These are phyloP conservation scores for Oligia fasciuncula DNA, from an alignment of 2,888 invertebrate species.

Conservation along the genomic window DNA sequence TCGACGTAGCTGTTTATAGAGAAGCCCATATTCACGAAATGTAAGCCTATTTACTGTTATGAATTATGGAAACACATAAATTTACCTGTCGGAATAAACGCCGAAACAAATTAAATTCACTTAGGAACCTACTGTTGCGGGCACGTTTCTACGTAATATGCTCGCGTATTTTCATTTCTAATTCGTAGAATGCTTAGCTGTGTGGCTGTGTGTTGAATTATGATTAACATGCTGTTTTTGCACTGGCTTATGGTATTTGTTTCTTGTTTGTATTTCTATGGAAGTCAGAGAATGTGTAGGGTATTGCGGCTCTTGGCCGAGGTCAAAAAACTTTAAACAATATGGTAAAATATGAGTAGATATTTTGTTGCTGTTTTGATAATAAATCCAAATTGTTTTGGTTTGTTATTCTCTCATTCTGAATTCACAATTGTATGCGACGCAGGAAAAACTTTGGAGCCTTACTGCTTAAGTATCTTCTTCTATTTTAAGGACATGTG, in stretches of 20 bases:
- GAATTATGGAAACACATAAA: constrained; percentile 59
- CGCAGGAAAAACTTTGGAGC: not conserved
- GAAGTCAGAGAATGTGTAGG: too few relatives aligned
- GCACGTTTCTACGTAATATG: constrained; percentile 39
- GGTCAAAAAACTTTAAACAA: not conserved
- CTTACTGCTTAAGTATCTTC: not conserved
- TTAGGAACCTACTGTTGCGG: constrained; percentile 28
- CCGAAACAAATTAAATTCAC: constrained; percentile 53
- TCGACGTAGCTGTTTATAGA: constrained; percentile 26
- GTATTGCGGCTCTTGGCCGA: too few relatives aligned
- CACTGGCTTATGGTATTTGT: not conserved
- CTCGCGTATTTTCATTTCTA: constrained; percentile 57
- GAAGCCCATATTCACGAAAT: constrained; percentile 32
- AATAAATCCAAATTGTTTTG: too few relatives aligned
- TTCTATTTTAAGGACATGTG: not conserved
- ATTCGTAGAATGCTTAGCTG: constrained; percentile 49
- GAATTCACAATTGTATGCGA: not conserved
- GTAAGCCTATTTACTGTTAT: constrained; percentile 48
- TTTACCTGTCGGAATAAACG: constrained; percentile 59
- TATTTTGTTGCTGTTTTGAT: not conserved
- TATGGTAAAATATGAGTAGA: not conserved
- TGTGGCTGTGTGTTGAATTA: constrained; percentile 42
- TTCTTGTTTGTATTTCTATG: not conserved
- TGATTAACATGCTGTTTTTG: constrained; percentile 41
- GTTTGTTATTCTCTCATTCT: not conserved